Percentiles rank a stretch among this genome's conserved stretches.
phyloP scores from a whole-genome alignment of 1,140 invertebrate genomes.

The Pseudomyrmex concolor region DNA sequence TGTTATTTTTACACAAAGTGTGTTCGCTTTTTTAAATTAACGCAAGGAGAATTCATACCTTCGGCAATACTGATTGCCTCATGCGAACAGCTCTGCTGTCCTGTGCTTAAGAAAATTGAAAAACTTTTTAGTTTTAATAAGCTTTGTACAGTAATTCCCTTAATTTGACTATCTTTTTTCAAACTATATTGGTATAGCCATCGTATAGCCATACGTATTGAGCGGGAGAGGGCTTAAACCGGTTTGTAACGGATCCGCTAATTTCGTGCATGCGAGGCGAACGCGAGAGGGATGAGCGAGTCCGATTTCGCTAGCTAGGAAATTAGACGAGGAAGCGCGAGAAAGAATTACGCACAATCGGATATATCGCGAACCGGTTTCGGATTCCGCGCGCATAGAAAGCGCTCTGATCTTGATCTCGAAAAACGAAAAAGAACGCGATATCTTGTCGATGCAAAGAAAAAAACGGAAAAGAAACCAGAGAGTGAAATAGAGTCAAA shows the following conservation, averaged over 20 bases:
- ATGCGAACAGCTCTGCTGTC: no score
- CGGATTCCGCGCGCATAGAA: conserved; percentile 23
- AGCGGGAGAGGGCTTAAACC: conserved; percentile 36
- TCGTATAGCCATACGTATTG: neutral
- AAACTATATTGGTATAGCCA: neutral
- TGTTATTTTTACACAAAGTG: conserved; percentile 20
- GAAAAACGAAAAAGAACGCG: conserved; percentile 30
- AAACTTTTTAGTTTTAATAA: neutral
- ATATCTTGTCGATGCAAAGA: neutral
- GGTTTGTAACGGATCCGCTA: conserved; percentile 57
- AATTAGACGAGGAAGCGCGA: conserved; percentile 49
- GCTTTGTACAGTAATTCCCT: conserved; percentile 18
- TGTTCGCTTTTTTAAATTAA: neutral
- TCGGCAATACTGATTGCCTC: neutral
- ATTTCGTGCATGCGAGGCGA: conserved; percentile 46
- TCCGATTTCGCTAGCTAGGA: conserved; percentile 51
- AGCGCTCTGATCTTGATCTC: neutral
- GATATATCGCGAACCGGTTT: conserved; percentile 45
- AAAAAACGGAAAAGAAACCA: neutral
- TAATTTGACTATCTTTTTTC: conserved; percentile 19
- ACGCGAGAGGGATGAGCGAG: conserved; percentile 19
- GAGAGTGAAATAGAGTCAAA: neutral
- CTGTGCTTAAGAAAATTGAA: no score
- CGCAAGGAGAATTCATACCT: neutral
- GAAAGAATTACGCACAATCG: neutral